Conservation (phyloP, 2,113 vertebrate species). For the Dasypus novemcinctus region DNA sequence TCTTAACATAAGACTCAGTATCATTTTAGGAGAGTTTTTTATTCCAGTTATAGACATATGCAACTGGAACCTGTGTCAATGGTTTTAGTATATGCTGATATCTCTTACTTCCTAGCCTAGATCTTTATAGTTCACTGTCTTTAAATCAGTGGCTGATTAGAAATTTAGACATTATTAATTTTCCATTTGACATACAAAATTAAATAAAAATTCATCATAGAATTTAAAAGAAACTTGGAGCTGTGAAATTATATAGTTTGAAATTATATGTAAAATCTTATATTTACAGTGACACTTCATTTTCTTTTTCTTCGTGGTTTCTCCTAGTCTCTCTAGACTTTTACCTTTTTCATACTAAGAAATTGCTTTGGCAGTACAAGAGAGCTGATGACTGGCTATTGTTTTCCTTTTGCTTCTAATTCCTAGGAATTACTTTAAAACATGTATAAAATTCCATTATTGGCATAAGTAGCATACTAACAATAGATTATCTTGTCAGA, state of each 20-base stretch:
- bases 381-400: background rate
- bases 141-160: background rate
- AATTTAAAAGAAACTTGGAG: background rate
- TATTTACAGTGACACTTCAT: background rate
- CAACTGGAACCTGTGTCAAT: background rate
- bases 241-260: background rate
- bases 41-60: background rate
- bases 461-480: conserved; percentile 6
- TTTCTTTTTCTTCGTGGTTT: background rate
- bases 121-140: background rate
- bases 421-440: conserved; percentile 51
- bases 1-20: background rate
- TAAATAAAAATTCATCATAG: conserved; percentile 3
- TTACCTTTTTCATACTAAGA: background rate
- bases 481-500: conserved; percentile 16
- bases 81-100: background rate
- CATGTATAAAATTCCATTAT: conserved; percentile 38
- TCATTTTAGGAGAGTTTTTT: background rate
- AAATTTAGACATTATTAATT: conserved; percentile 19
- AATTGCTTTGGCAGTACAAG: background rate
- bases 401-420: conserved; percentile 10
- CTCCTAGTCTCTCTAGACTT: background rate
- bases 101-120: background rate
- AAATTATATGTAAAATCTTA: background rate
- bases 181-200: conserved; percentile 10